Percentiles rank a stretch among this genome's conserved stretches.
phyloP scores from a whole-genome alignment of 2,113 vertebrate genomes.

The Sphaerodactylus townsendi region DNA sequence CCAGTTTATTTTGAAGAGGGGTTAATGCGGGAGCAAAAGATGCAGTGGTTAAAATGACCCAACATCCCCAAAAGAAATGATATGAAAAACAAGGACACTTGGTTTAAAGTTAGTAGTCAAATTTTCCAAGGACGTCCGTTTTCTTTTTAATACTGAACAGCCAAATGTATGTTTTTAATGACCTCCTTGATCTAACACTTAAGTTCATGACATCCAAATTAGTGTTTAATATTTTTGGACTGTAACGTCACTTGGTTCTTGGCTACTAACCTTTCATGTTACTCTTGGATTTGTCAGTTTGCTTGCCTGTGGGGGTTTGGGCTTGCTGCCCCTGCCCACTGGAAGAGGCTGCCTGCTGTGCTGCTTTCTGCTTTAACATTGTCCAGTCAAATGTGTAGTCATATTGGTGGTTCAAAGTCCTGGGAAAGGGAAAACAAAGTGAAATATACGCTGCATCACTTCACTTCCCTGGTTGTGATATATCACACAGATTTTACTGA shows the following conservation, averaged over 20 bases:
- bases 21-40: conserved; percentile 86
- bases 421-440: conserved; percentile 61
- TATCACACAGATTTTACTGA: neutral
- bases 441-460: conserved; percentile 29
- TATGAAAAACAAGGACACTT: conserved; percentile 88
- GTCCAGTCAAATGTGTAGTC: conserved; percentile 99
- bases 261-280: conserved; percentile 99
- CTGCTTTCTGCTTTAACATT: conserved; percentile 99
- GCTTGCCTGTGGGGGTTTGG: conserved; percentile 99
- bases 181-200: conserved; percentile 87
- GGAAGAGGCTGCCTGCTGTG: conserved; percentile 97
- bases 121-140: conserved; percentile 99
- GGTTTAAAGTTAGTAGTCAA: conserved; percentile 99
- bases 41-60: conserved; percentile 87
- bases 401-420: conserved; percentile 99
- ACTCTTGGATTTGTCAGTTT: conserved; percentile 99
- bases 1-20: conserved; percentile 79
- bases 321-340: conserved; percentile 99
- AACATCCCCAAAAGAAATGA: conserved; percentile 85
- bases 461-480: neutral
- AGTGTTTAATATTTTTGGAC: conserved; percentile 75
- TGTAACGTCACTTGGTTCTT: conserved; percentile 98
- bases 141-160: conserved; percentile 80
- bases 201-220: conserved; percentile 81
- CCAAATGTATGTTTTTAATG: conserved; percentile 86